These are phyloP conservation scores for Sebastiscus albofasciatus DNA, from an alignment of 2,797 vertebrate genomes.

Conservation along the genomic window DNA sequence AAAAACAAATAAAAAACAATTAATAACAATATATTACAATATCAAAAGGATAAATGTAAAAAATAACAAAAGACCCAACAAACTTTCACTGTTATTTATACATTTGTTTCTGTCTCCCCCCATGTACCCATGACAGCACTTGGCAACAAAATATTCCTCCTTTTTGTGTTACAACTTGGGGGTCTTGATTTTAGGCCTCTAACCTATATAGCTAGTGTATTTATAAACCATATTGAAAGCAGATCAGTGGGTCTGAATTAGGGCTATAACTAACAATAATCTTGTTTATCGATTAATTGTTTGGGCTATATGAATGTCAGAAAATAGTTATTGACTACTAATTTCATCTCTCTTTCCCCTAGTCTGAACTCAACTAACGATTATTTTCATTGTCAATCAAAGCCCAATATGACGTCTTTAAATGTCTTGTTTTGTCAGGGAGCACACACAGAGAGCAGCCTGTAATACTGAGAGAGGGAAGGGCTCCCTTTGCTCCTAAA, in stretches of 20 bases:
- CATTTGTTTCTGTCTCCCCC: neutral
- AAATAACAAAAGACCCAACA: too few relatives aligned
- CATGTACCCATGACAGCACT: neutral
- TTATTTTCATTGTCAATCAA: neutral
- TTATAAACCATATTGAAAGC: neutral
- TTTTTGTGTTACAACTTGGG: neutral
- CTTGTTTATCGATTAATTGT: neutral
- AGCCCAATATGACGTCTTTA: too few relatives aligned
- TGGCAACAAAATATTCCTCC: neutral
- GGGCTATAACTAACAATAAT: neutral
- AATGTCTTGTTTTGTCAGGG: too few relatives aligned
- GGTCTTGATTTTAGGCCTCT: neutral
- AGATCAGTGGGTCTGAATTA: neutral
- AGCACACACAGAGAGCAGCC: conserved; percentile 1
- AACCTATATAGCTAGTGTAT: neutral
- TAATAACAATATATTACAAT: too few relatives aligned
- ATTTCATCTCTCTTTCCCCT: too few relatives aligned
- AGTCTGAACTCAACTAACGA: neutral
- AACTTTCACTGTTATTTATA: neutral
- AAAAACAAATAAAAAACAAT: too few relatives aligned
- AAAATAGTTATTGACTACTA: neutral
- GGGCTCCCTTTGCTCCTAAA: neutral
- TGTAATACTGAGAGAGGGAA: neutral
- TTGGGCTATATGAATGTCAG: neutral
- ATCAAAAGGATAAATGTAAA: too few relatives aligned